A percentile compares a stretch with the other conserved stretches of the same genome.
These are phyloP conservation scores for Eristalis pertinax DNA, from an alignment of 2,888 invertebrate species.

Conservation along the genomic window DNA sequence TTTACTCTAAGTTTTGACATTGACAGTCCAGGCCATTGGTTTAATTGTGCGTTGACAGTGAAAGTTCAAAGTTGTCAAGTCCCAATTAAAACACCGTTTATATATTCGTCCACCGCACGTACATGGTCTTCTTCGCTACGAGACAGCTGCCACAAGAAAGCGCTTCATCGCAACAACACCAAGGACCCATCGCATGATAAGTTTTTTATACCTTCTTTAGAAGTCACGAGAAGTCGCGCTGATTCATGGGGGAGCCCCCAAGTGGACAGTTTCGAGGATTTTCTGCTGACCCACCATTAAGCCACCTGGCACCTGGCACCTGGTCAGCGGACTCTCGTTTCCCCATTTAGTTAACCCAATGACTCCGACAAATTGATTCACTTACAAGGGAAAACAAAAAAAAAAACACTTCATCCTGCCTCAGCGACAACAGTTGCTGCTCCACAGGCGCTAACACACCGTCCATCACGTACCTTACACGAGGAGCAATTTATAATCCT, in stretches of 20 bases:
- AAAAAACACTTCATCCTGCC: not conserved
- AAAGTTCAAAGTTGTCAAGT: no score
- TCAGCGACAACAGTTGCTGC: constrained; percentile 7
- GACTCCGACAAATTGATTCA: constrained; percentile 44
- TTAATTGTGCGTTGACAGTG: no score
- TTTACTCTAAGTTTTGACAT: no score
- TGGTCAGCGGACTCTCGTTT: not conserved
- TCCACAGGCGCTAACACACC: constrained; percentile 7
- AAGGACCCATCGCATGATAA: no score
- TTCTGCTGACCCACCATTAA: not conserved
- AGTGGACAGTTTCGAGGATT: not conserved
- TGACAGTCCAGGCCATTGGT: no score
- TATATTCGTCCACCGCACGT: no score
- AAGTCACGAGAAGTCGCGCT: not conserved
- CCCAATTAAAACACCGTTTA: no score
- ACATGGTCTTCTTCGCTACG: no score
- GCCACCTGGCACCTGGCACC: constrained; percentile 19
- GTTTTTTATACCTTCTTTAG: not conserved
- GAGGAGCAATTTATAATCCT: constrained; percentile 63
- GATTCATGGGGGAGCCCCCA: not conserved
- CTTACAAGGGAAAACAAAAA: constrained; percentile 20
- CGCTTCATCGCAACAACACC: no score
- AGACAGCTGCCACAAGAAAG: no score
- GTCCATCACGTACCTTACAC: constrained; percentile 18
- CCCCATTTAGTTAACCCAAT: constrained; percentile 13